Conservation (phyloP, 2,113 vertebrate genomes). For the Oenanthe oenanthe region DNA sequence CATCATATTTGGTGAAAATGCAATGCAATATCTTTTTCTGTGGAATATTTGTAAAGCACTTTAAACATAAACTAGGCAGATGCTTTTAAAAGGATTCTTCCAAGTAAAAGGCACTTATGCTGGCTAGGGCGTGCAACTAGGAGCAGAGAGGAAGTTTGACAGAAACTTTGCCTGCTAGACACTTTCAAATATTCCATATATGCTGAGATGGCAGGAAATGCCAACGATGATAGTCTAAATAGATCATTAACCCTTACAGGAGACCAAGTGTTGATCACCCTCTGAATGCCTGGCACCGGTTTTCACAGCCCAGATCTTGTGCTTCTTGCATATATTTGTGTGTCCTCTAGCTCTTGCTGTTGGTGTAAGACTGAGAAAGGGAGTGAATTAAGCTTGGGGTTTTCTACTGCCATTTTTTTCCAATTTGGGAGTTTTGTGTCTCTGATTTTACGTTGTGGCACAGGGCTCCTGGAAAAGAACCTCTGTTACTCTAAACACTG, state of each 20-base stretch:
- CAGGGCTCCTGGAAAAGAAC: not conserved
- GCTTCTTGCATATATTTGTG: rapidly evolving
- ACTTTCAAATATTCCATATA: slow-evolving; percentile 54
- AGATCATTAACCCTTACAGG: not conserved
- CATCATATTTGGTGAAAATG: not conserved
- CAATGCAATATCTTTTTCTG: not conserved
- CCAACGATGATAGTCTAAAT: not conserved
- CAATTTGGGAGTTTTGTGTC: not conserved
- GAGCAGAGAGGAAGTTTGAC: slow-evolving; percentile 43
- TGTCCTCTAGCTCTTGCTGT: not conserved
- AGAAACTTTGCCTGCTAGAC: slow-evolving; percentile 24
- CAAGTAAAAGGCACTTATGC: not conserved
- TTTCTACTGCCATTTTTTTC: not conserved
- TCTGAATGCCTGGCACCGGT: not conserved
- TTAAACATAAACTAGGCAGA: not conserved
- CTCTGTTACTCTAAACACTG: not conserved
- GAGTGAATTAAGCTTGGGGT: not conserved
- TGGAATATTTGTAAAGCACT: not conserved
- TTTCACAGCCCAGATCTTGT: not conserved
- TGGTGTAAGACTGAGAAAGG: not conserved
- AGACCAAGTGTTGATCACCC: not conserved
- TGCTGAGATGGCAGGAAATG: slow-evolving; percentile 42
- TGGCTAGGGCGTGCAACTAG: rapidly evolving
- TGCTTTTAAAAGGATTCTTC: not conserved
- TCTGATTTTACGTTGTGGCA: not conserved